Percentiles rank a stretch among this genome's conserved stretches.
phyloP scores from a whole-genome alignment of 2,888 invertebrate genomes.

The Piscicola geometra region DNA sequence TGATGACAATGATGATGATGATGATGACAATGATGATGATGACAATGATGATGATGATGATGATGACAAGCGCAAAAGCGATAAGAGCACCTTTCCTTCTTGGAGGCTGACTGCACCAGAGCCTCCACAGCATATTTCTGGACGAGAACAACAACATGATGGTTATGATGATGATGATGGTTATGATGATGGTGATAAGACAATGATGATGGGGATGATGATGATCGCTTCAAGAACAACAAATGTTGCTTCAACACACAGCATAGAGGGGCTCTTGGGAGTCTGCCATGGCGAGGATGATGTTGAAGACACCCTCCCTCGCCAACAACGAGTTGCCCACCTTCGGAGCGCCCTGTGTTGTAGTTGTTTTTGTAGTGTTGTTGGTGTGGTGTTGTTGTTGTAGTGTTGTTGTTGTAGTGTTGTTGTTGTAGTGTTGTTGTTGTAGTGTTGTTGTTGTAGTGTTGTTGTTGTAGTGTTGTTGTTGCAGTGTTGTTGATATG shows the following conservation, averaged over 20 bases:
- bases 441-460: too few relatives aligned
- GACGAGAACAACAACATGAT: too few relatives aligned
- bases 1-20: not conserved
- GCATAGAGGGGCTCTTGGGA: constrained; percentile 80
- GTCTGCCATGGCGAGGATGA: constrained; percentile 93
- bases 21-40: constrained; percentile 38
- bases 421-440: too few relatives aligned
- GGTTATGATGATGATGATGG: not conserved
- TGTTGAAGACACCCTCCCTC: constrained; percentile 75
- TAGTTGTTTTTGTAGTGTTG: too few relatives aligned
- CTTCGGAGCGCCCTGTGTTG: constrained; percentile 75
- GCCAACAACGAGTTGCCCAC: constrained; percentile 70
- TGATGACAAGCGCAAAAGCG: too few relatives aligned
- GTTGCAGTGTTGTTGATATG: too few relatives aligned
- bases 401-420: too few relatives aligned
- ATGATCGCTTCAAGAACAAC: not conserved
- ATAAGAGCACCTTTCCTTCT: constrained; percentile 68
- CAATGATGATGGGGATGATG: not conserved
- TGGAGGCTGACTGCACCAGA: constrained; percentile 89
- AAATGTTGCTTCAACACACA: constrained; percentile 45
- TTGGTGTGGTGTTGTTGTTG: too few relatives aligned
- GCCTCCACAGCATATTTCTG: constrained; percentile 91
- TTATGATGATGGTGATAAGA: not conserved
- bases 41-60: constrained; percentile 57
- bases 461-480: too few relatives aligned